These are phyloP conservation scores for Hemicordylus capensis DNA, from an alignment of 2,113 vertebrate species.

Conservation along the genomic window DNA sequence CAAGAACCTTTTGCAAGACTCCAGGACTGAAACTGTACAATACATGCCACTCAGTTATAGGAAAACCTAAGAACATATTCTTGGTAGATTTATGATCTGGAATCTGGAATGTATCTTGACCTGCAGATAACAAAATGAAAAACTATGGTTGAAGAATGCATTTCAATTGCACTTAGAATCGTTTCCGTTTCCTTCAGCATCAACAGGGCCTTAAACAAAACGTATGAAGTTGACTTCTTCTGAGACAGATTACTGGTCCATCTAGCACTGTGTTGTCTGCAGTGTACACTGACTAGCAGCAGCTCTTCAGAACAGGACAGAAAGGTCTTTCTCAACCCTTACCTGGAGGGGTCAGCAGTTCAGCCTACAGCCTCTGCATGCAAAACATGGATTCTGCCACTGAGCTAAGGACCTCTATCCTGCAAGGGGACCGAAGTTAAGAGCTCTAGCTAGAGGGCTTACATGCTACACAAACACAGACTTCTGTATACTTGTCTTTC, in stretches of 20 bases:
- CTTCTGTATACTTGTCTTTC: neutral
- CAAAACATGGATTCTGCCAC: too few species aligned
- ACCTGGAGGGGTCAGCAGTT: too few species aligned
- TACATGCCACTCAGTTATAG: neutral
- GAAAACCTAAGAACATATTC: neutral
- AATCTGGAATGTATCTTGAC: neutral
- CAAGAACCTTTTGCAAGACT: neutral
- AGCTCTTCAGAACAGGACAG: too few species aligned
- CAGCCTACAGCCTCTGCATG: too few species aligned
- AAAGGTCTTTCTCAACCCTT: too few species aligned
- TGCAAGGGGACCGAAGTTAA: neutral
- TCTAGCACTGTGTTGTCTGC: too few species aligned
- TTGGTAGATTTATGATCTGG: neutral
- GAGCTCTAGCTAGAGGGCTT: neutral
- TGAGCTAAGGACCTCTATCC: too few species aligned
- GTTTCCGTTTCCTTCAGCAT: neutral
- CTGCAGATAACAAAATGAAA: neutral
- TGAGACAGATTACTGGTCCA: too few species aligned
- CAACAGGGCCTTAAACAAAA: neutral
- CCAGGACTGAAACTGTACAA: neutral
- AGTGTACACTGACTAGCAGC: too few species aligned
- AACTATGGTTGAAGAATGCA: neutral
- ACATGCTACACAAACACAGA: neutral
- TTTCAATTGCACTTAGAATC: neutral
- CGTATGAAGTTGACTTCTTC: too few species aligned